These are phyloP conservation scores for Poeciliopsis gracilis DNA, from an alignment of 2,797 vertebrate species.

Conservation along the genomic window DNA sequence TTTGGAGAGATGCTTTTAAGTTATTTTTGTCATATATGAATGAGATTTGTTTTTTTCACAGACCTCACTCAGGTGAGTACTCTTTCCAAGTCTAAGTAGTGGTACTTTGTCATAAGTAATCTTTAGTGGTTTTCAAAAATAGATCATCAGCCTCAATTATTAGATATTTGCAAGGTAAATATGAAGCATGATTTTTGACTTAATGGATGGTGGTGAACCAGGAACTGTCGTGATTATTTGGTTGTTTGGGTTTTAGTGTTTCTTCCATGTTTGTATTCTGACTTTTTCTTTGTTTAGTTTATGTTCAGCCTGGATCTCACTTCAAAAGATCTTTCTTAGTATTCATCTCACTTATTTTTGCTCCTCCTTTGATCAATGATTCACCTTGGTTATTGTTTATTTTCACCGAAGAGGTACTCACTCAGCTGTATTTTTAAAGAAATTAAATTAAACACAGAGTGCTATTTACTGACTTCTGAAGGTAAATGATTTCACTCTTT, in stretches of 20 bases:
- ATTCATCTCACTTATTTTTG: not conserved
- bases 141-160: too few species aligned
- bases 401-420: not conserved
- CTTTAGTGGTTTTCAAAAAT: not conserved
- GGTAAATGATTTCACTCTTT: not conserved
- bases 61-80: too few species aligned
- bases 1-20: not conserved
- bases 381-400: not conserved
- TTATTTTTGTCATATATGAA: not conserved
- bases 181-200: not conserved
- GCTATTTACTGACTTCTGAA: not conserved
- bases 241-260: not conserved
- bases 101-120: not conserved
- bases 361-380: not conserved
- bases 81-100: not conserved
- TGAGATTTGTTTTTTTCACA: not conserved
- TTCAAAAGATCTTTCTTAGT: not conserved
- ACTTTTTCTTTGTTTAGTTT: not conserved
- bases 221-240: not conserved
- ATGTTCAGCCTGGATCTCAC: not conserved
- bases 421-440: too few species aligned
- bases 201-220: not conserved
- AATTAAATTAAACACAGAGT: too few species aligned
- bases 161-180: not conserved
- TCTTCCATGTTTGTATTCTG: not conserved